phyloP scores from a whole-genome alignment of 2,888 invertebrate genomes.

The Podabrus alpinus region DNA sequence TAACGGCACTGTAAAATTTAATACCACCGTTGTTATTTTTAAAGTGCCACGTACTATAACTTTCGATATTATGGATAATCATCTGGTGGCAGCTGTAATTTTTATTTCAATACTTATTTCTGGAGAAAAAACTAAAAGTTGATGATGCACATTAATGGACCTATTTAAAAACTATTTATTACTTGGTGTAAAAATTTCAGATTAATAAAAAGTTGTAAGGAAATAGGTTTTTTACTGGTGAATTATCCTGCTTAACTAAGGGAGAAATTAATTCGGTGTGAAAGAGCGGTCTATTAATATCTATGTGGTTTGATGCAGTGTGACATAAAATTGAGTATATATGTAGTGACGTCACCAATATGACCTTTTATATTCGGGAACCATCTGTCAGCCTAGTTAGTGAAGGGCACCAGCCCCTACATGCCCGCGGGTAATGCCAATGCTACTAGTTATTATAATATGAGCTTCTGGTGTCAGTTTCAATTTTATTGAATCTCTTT shows the following conservation, averaged over 20 bases:
- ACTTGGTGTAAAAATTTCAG: not conserved
- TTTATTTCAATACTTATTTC: not conserved
- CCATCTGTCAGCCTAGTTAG: conserved; percentile 52
- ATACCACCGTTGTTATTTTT: not conserved
- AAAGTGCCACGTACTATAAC: not conserved
- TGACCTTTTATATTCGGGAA: conserved; percentile 51
- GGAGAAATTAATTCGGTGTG: conserved; percentile 20
- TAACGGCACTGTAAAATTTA: not conserved
- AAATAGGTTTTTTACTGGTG: not conserved
- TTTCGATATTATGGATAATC: not conserved
- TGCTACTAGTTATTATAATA: conserved; percentile 42
- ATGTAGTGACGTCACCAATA: conserved; percentile 50
- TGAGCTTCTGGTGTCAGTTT: conserved; percentile 49
- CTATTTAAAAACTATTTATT: not conserved
- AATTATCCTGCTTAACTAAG: not conserved
- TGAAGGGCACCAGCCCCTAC: conserved; percentile 42
- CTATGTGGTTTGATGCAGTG: conserved; percentile 37
- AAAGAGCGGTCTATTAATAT: conserved; percentile 34
- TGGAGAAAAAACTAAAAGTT: not conserved
- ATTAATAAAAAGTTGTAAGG: conserved; percentile 7
- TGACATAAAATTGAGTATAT: conserved; percentile 44
- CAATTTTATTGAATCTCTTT: conserved; percentile 44
- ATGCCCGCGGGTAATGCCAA: conserved; percentile 47
- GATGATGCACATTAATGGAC: not conserved
- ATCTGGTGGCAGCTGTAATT: not conserved